phyloP scores from a whole-genome alignment of 2,113 vertebrate species.

The Dermatemys mawii region DNA sequence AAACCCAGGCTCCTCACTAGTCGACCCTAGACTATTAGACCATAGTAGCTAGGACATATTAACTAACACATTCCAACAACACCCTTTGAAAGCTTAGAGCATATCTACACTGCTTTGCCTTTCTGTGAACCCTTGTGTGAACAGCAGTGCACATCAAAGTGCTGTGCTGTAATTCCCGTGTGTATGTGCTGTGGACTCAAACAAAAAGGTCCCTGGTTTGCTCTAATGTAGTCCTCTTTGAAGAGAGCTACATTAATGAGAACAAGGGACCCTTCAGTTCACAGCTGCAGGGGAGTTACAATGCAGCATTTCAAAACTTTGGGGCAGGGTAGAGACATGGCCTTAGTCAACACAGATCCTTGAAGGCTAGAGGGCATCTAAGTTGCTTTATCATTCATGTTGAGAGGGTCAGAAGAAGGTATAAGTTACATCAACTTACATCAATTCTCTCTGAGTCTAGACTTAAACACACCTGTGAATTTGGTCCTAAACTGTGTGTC shows the following conservation, averaged over 20 bases:
- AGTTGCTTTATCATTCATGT: neutral
- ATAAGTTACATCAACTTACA: rapidly evolving
- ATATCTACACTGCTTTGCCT: neutral
- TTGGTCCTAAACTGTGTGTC: neutral
- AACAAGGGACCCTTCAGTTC: neutral
- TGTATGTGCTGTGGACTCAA: neutral
- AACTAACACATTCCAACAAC: neutral
- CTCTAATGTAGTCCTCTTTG: neutral
- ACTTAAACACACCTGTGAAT: neutral
- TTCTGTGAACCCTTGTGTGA: neutral
- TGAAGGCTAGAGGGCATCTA: rapidly evolving
- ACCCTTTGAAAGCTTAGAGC: neutral
- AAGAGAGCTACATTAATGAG: neutral
- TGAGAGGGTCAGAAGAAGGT: neutral
- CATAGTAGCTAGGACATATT: neutral
- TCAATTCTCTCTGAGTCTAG: neutral
- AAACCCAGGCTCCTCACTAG: neutral
- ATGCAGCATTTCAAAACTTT: neutral
- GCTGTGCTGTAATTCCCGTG: neutral
- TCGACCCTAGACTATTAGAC: neutral
- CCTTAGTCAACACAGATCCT: neutral
- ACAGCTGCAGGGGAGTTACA: neutral
- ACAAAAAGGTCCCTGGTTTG: neutral
- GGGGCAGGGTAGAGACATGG: neutral
- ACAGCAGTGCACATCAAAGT: neutral